Conservation (phyloP, 2,797 vertebrate genomes). For the Eupleurogrammus muticus region DNA sequence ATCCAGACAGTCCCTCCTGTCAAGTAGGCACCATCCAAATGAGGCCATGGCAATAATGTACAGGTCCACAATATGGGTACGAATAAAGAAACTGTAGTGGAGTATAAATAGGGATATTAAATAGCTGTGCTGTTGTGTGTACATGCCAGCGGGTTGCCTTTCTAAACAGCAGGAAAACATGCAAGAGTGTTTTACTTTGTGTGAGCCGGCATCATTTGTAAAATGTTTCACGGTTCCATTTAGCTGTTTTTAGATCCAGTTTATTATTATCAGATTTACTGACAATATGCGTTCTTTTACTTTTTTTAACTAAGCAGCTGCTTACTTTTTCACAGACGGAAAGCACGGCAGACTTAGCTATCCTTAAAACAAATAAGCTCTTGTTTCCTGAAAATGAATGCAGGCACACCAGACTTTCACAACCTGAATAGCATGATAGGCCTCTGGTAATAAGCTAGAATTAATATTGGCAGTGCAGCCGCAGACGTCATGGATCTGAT, state of each 20-base stretch:
- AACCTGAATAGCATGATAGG: constrained; percentile 33
- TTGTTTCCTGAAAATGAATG: constrained; percentile 50
- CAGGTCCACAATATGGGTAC: constrained; percentile 34
- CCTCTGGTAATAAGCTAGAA: constrained; percentile 65
- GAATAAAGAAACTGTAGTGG: constrained; percentile 21
- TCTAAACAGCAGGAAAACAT: constrained; percentile 1
- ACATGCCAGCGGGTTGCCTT: constrained; percentile 7
- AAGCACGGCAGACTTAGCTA: constrained; percentile 22
- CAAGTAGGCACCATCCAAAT: constrained; percentile 50
- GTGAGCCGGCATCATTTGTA: constrained; percentile 2
- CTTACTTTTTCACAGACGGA: constrained; percentile 36
- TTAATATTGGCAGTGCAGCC: constrained; percentile 34
- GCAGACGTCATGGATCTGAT: constrained; percentile 37
- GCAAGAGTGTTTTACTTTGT: not conserved
- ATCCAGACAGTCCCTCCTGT: constrained; percentile 35
- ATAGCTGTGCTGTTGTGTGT: constrained; percentile 23
- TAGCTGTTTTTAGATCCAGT: too few species aligned
- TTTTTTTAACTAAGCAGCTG: constrained; percentile 30
- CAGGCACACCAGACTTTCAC: constrained; percentile 30
- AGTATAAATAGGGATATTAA: constrained; percentile 13
- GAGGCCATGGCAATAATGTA: constrained; percentile 42
- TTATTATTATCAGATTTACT: constrained; percentile 1
- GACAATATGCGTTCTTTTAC: not conserved
- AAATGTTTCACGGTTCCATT: too few species aligned
- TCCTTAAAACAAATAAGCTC: constrained; percentile 15